These are phyloP conservation scores for Tringa solitaria DNA, from an alignment of 2,113 vertebrate genomes.

Conservation along the genomic window DNA sequence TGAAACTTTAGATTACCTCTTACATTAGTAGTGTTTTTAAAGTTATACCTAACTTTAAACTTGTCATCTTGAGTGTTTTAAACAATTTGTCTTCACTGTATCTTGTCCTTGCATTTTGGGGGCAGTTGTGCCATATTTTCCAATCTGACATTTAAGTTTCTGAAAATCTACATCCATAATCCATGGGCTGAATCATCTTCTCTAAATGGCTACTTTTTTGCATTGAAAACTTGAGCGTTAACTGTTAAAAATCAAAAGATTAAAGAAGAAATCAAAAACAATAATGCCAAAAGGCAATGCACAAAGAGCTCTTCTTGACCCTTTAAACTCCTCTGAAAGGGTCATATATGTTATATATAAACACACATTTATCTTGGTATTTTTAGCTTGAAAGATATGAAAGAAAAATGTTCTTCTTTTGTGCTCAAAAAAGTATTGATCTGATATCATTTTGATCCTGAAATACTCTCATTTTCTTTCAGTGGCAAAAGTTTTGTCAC, in stretches of 20 bases:
- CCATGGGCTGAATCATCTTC: not conserved
- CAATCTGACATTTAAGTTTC: not conserved
- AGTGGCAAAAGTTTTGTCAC: not conserved
- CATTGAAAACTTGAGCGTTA: not conserved
- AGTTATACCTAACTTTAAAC: not conserved
- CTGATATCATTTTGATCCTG: not conserved
- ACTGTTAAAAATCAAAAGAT: not conserved
- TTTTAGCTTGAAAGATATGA: not conserved
- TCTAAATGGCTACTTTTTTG: not conserved
- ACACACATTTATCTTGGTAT: not conserved
- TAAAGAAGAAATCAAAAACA: not conserved
- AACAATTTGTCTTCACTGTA: not conserved
- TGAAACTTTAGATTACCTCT: not conserved
- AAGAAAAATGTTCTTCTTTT: not conserved
- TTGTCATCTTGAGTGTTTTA: not conserved
- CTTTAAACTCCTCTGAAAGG: not conserved
- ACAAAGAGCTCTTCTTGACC: not conserved
- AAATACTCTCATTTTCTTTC: not conserved
- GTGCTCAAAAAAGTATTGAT: not conserved
- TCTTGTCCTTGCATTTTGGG: not conserved
- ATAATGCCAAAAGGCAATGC: not conserved
- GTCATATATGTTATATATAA: not conserved
- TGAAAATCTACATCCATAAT: not conserved
- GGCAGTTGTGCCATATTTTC: not conserved
- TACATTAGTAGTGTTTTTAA: not conserved